Conservation (phyloP, 2,888 invertebrate genomes). For the Pherbina coryleti region DNA sequence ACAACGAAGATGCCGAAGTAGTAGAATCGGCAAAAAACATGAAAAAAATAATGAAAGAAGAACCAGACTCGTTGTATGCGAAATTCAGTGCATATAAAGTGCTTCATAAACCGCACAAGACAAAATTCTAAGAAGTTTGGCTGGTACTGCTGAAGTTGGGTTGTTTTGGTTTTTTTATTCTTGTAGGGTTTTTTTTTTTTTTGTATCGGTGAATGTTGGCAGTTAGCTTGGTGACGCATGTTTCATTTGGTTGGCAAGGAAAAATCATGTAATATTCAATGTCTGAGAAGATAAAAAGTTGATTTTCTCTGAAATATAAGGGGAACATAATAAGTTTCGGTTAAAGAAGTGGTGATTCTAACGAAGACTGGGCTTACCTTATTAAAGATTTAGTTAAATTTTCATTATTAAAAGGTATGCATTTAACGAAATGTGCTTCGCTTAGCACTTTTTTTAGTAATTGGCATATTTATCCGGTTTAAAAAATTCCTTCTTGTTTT, state of each 20-base stretch:
- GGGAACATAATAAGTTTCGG: too few relatives aligned
- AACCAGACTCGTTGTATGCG: neutral
- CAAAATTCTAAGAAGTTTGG: slow-evolving; percentile 17
- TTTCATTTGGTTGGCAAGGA: neutral
- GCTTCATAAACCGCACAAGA: slow-evolving; percentile 16
- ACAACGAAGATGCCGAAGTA: neutral
- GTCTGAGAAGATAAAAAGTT: too few relatives aligned
- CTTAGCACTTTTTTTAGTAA: too few relatives aligned
- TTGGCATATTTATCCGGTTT: too few relatives aligned
- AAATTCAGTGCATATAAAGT: slow-evolving; percentile 19
- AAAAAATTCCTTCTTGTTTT: too few relatives aligned
- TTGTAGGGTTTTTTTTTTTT: too few relatives aligned
- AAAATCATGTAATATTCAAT: neutral
- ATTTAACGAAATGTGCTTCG: too few relatives aligned
- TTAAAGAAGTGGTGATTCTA: too few relatives aligned
- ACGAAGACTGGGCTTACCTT: too few relatives aligned
- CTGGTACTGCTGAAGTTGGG: neutral
- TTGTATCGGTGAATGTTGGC: neutral
- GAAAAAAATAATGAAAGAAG: neutral
- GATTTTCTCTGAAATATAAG: too few relatives aligned
- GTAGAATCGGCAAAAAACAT: neutral
- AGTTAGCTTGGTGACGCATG: neutral
- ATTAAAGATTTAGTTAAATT: too few relatives aligned
- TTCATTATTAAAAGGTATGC: too few relatives aligned
- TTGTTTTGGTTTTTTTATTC: neutral